A percentile compares a stretch with the other conserved stretches of the same genome.
Conservation (phyloP, 2,113 vertebrate species). For the Microtus oregoni region DNA sequence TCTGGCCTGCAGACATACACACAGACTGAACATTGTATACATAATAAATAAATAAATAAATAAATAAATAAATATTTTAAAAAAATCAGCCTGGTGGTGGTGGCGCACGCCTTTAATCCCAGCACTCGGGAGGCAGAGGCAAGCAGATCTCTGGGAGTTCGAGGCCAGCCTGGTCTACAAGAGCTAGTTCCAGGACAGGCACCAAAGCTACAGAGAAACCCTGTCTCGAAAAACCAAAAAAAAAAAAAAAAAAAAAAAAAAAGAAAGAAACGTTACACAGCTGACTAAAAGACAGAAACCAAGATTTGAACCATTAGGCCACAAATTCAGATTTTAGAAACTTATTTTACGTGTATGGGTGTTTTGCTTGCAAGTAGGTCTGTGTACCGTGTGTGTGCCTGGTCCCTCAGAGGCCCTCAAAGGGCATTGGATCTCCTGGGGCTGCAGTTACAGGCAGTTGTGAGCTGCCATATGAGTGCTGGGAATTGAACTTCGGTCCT, state of each 20-base stretch:
- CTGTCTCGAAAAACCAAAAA: too few species aligned
- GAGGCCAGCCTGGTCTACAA: too few species aligned
- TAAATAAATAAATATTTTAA: too few species aligned
- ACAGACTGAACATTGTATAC: too few species aligned
- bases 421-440: not conserved
- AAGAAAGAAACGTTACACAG: not conserved
- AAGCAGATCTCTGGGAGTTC: too few species aligned
- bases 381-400: not conserved
- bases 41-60: too few species aligned
- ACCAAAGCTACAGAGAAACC: too few species aligned
- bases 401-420: not conserved
- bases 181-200: too few species aligned
- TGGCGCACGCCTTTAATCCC: too few species aligned
- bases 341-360: not conserved
- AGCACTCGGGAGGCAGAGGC: too few species aligned
- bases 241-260: not conserved
- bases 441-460: not conserved
- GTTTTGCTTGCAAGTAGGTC: not conserved
- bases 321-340: not conserved
- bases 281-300: not conserved
- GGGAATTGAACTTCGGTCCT: not conserved
- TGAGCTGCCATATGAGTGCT: not conserved
- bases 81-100: not conserved
- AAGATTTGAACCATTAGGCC: slow-evolving; percentile 25
- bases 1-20: too few species aligned